Conservation (phyloP, 2,797 vertebrate species). For the Iguana delicatissima region DNA sequence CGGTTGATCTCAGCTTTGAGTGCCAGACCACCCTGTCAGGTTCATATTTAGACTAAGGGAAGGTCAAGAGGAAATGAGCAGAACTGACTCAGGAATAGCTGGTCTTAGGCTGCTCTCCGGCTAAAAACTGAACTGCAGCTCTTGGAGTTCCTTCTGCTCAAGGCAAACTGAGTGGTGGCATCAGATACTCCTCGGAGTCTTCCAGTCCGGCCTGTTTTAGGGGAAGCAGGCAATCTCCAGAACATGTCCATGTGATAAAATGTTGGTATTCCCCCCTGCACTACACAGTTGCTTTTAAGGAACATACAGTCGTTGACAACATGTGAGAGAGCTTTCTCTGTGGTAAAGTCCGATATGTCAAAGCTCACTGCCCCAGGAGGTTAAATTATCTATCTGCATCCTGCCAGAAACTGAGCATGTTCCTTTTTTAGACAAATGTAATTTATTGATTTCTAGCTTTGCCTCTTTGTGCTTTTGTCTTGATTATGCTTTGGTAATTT, state of each 20-base stretch:
- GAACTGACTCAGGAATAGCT: not conserved
- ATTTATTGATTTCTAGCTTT: not conserved
- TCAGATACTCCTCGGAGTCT: not conserved
- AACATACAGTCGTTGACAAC: not conserved
- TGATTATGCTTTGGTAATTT: not conserved
- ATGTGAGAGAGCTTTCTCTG: not conserved
- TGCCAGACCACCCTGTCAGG: not conserved
- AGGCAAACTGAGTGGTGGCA: not conserved
- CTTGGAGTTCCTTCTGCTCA: not conserved
- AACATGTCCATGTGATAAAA: not conserved
- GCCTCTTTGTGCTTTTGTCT: not conserved
- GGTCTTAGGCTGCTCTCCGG: not conserved
- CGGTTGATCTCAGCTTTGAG: not conserved
- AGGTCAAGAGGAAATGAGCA: not conserved
- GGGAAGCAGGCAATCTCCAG: not conserved
- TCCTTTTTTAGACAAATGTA: not conserved
- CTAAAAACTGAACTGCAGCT: not conserved
- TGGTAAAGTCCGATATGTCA: accelerated
- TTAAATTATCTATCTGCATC: not conserved
- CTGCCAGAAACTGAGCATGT: not conserved
- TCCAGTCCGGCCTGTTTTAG: not conserved
- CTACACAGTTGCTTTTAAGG: not conserved
- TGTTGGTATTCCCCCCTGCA: too few relatives aligned
- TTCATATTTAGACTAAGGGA: not conserved
- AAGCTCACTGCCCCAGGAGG: not conserved